phyloP scores from a whole-genome alignment of 2,888 invertebrate genomes.

The Litoditis marina region DNA sequence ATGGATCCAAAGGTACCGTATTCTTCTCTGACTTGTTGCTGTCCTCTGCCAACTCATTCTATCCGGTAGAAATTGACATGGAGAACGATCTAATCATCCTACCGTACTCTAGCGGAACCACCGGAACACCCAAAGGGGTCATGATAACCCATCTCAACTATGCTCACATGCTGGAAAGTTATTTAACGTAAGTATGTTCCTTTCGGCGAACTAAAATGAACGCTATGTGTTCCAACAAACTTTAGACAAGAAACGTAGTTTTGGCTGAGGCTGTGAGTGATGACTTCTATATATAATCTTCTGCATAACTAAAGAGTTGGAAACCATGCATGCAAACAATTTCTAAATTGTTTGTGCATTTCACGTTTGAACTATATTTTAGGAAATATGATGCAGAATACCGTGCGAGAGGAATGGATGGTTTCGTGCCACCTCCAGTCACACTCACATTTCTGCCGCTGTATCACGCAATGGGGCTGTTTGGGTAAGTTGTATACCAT shows the following conservation, averaged over 20 bases:
- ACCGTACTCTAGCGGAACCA: constrained; percentile 51
- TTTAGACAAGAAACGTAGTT: no score
- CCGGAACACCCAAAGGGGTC: constrained; percentile 50
- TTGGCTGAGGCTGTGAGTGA: no score
- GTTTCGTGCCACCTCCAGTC: constrained; percentile 13
- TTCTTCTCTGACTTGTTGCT: no score
- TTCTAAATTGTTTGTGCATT: not conserved
- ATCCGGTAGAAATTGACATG: constrained; percentile 22
- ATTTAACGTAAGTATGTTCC: constrained; percentile 10
- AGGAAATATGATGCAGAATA: constrained; percentile 13
- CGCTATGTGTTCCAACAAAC: no score
- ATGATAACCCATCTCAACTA: constrained; percentile 45
- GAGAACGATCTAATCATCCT: constrained; percentile 36
- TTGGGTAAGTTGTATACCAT: no score
- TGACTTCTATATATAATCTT: not conserved
- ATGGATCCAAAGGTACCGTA: no score
- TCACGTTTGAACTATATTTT: not conserved
- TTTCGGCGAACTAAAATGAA: no score
- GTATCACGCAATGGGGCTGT: constrained; percentile 50
- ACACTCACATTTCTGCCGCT: constrained; percentile 40
- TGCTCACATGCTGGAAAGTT: constrained; percentile 16
- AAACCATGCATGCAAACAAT: not conserved
- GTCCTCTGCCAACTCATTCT: no score
- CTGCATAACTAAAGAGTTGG: not conserved
- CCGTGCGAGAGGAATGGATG: constrained; percentile 9